Percentiles rank a stretch among this genome's conserved stretches.
Conservation (phyloP, 2,797 vertebrate species). For the Ctenopoma multispine region DNA sequence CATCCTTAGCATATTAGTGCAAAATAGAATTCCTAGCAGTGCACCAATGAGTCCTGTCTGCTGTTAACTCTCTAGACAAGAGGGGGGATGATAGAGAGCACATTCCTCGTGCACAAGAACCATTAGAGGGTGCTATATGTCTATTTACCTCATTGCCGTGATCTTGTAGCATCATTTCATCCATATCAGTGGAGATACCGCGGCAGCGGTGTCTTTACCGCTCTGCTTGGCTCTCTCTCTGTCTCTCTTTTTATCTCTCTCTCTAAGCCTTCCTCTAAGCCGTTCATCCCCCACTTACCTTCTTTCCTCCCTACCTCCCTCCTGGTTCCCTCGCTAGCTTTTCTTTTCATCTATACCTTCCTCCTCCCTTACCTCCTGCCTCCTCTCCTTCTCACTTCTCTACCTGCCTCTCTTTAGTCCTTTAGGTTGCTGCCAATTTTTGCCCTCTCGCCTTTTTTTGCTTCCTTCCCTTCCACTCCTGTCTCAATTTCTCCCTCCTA, state of each 20-base stretch:
- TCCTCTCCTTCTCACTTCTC: slow-evolving; percentile 10
- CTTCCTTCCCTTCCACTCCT: slow-evolving; percentile 33
- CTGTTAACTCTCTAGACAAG: slow-evolving; percentile 44
- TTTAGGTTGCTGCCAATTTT: slow-evolving; percentile 43
- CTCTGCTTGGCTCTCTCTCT: background rate
- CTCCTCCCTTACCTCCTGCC: slow-evolving; percentile 25
- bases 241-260: slow-evolving; percentile 34
- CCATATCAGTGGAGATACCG: slow-evolving; percentile 53
- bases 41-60: slow-evolving; percentile 27
- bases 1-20: slow-evolving; percentile 2
- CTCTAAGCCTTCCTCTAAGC: slow-evolving; percentile 32
- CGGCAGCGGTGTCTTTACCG: slow-evolving; percentile 27
- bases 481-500: slow-evolving; percentile 30
- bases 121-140: slow-evolving; percentile 75
- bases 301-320: slow-evolving; percentile 12
- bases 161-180: slow-evolving; percentile 45
- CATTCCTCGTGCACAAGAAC: slow-evolving; percentile 22
- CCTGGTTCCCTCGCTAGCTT: background rate
- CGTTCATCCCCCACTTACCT: slow-evolving; percentile 29
- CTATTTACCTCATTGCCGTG: slow-evolving; percentile 54
- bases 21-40: background rate
- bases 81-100: slow-evolving; percentile 62
- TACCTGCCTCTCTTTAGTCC: slow-evolving; percentile 19
- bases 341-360: slow-evolving; percentile 39
- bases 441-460: slow-evolving; percentile 37